These are phyloP conservation scores for Lophotriccus pileatus DNA, from an alignment of 2,797 vertebrate species.

Conservation along the genomic window DNA sequence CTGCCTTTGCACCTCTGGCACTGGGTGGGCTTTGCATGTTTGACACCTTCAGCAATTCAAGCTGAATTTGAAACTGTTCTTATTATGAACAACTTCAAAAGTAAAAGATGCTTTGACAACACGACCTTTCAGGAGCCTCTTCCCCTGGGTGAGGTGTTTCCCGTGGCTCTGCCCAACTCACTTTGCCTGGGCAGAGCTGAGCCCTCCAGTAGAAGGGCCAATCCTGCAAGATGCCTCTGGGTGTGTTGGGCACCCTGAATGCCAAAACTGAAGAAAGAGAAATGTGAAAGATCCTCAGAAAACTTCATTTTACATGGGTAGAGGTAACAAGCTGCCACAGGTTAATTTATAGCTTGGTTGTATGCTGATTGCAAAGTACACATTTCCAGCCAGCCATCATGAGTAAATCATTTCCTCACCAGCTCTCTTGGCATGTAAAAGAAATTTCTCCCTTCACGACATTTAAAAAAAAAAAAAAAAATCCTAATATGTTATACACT, in stretches of 20 bases:
- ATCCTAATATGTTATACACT: conserved; percentile 6
- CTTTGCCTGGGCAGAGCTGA: background rate
- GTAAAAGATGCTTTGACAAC: background rate
- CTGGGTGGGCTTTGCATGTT: background rate
- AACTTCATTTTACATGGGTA: background rate
- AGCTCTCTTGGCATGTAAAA: conserved; percentile 31
- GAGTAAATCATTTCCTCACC: conserved; percentile 51
- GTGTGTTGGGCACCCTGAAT: background rate
- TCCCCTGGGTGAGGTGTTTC: background rate
- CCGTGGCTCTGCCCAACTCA: background rate
- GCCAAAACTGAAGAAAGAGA: background rate
- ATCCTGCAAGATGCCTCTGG: background rate
- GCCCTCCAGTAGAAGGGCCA: background rate
- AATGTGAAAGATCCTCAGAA: background rate
- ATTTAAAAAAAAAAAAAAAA: conserved; percentile 38
- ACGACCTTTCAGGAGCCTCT: background rate
- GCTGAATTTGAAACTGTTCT: background rate
- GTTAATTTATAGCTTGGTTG: conserved; percentile 47
- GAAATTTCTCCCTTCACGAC: conserved; percentile 47
- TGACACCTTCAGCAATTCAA: background rate
- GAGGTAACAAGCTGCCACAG: conserved; percentile 11
- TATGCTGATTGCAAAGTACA: conserved; percentile 40
- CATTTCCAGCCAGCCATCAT: conserved; percentile 27
- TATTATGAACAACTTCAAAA: background rate
- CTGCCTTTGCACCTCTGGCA: background rate